Percentiles rank a stretch among this genome's conserved stretches.
Evolutionary conservation across 2,888 invertebrate species (phyloP).

Genomic region (Lamellibrachia satsuma): DNA sequence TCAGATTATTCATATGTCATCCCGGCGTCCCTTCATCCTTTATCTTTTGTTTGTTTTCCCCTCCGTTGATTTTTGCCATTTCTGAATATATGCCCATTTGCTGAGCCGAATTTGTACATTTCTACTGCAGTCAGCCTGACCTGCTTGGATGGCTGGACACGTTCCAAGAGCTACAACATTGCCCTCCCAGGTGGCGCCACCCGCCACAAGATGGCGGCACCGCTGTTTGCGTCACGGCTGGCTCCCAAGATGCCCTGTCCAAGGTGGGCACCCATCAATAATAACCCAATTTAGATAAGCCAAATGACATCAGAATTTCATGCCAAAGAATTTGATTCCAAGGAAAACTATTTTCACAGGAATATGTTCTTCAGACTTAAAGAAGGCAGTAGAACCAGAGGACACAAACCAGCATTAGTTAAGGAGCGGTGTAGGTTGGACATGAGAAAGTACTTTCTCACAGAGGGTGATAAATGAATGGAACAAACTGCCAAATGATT

Average conservation of each 20-base stretch:
- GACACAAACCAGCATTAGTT: no score
- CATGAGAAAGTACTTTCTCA: no score
- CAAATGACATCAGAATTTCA: neutral
- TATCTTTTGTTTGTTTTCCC: neutral
- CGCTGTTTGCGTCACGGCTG: slow-evolving; percentile 75
- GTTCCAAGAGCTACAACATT: slow-evolving; percentile 74
- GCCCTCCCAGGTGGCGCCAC: slow-evolving; percentile 73
- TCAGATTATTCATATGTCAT: neutral
- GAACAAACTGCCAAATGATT: no score
- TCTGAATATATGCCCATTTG: neutral
- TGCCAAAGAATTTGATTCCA: neutral
- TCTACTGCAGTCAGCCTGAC: slow-evolving; percentile 47
- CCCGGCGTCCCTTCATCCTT: neutral
- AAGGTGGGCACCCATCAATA: slow-evolving; percentile 65
- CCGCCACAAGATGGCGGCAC: slow-evolving; percentile 46
- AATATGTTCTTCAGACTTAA: no score
- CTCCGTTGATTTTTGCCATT: neutral
- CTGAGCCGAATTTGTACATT: neutral
- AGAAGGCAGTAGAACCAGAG: no score
- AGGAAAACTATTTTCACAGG: neutral
- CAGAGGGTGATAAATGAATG: no score
- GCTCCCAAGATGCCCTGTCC: slow-evolving; percentile 82
- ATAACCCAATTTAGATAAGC: neutral
- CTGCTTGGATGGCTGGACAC: slow-evolving; percentile 70
- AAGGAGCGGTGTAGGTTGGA: no score